Conservation (phyloP, 1,140 invertebrate species). For the Parasteatoda tepidariorum region DNA sequence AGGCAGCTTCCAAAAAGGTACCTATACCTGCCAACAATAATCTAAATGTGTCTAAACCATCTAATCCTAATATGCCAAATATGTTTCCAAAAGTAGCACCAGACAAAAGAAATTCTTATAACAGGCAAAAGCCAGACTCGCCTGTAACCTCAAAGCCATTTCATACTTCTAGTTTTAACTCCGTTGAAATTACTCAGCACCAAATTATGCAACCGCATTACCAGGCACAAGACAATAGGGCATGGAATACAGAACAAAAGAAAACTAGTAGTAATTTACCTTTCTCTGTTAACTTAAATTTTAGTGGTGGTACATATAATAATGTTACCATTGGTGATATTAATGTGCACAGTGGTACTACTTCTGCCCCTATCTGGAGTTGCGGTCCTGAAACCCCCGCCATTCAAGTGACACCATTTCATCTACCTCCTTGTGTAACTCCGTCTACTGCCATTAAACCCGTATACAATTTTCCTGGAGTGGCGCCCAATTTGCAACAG, state of each 20-base stretch:
- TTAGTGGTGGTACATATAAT: neutral
- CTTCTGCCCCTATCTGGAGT: constrained; percentile 25
- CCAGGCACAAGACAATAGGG: constrained; percentile 12
- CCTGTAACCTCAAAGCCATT: neutral
- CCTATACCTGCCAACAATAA: constrained; percentile 4
- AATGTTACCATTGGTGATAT: constrained; percentile 13
- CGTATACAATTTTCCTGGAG: neutral
- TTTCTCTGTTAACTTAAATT: constrained; percentile 2
- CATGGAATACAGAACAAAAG: constrained; percentile 7
- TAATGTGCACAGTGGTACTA: neutral
- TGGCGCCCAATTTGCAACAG: neutral
- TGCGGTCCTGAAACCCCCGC: constrained; percentile 34
- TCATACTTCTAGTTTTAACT: neutral
- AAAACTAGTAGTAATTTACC: neutral
- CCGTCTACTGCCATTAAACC: constrained; percentile 18
- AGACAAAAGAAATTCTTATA: constrained; percentile 28
- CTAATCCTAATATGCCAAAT: neutral
- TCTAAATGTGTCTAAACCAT: neutral
- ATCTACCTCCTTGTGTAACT: constrained; percentile 26
- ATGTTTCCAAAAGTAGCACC: constrained; percentile 1
- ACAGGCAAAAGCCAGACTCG: constrained; percentile 24
- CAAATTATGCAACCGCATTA: constrained; percentile 1
- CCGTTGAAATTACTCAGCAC: no score
- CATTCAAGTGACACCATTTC: constrained; percentile 17
- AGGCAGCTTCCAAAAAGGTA: constrained; percentile 13